Base-by-base conservation (phyloP, 2,797 vertebrate species). In the Columba guinea region DNA sequence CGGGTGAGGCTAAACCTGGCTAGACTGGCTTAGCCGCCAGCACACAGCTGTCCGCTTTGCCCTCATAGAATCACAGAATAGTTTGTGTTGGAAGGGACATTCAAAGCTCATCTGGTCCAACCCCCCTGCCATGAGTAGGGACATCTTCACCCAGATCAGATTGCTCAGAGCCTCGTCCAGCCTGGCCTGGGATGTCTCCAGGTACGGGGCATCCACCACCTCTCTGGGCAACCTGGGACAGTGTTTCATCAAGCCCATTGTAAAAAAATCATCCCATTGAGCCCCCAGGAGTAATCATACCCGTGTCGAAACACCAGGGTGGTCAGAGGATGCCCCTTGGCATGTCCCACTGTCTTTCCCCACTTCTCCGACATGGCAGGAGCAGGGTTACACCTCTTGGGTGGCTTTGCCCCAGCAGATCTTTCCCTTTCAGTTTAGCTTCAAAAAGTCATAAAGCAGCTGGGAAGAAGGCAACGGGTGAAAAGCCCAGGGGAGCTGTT, bases 281-380 rank as follows among this genome's bases (percentile, higher is more conserved):
- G 28, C 35, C 46, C 2, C 1, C 2, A 5, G 60, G 48, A 70
- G 21, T 60, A 34, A 60, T 39, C n/a, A 11, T 1, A 1, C 22
- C 0, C 2, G 4, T 15, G 23, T 52, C 8, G 28, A 35, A 2
- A 6, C 3, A 7, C 13, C 5, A 14, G 13, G 27, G 9, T 0
- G 3, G 71, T 8, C 22, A 87, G 26, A 78, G 35, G n/a, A 84
- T 21, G 10, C 10, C 21, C 9, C 37, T 77, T 32, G 52, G 37
- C 24, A 52, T n/a, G 27, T 30, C 37, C 37, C 39, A 56, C 39
- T 46, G 52, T 35, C 58, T 6, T 44, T 44, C 34, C 78, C 32
- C 27, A 20, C 30, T 55, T 71, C 68, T 64, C 37, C 3, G 7
- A 55, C 32, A 28, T 0, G 10, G 65, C 37, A 90, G 37, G 18